Evolutionary conservation across 2,888 invertebrate genomes (phyloP), one percentile per base, ranked within the genome.

Genomic region (Incurvaria masculella): DNA sequence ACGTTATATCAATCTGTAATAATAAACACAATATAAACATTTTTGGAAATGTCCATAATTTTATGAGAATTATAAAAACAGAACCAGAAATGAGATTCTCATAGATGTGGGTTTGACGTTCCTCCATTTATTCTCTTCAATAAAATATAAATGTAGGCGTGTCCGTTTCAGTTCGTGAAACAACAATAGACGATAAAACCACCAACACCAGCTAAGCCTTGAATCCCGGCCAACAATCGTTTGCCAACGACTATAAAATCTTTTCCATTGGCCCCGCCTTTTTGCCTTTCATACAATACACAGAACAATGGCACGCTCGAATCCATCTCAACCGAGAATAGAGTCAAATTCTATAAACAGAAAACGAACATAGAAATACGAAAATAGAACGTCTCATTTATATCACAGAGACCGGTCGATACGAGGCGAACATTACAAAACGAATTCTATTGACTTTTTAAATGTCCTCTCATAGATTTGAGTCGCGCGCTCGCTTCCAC

Each of bases 381-480:
- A 23, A 10, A 23, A 10, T 10, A 10, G 23, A 10, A 4, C 23
- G 23, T 23, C 23, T 10, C 10, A 6, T 23, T 23, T 10, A 10
- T 23, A 23, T 23, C 4, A 8, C 6, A 14, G 33, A 14, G 33
- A 14, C 6, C 33, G 33, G 33, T 33, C 33, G 33, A 33, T 33
- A 33, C 33, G 33, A 14, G 14, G 14, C 33, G 33, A 33, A 33
- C 14, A 33, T 33, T 33, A 33, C 33, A 33, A 33, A 33, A 33
- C 33, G 33, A 33, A 74, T 73, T 72, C 72, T 75, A 75, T 76
- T 73, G 76, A 78, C 75, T 76, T 78, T 76, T 75, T 72, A 72
- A 74, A 76, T 75, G 76, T 75, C 76, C 73, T 72, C 69, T 71
- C 69, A 67, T 72, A 70, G 71, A 73, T 66, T 59, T 10, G 23